Evolutionary conservation across 2,888 invertebrate species (phyloP).

Genomic region (Danaus chrysippus): DNA sequence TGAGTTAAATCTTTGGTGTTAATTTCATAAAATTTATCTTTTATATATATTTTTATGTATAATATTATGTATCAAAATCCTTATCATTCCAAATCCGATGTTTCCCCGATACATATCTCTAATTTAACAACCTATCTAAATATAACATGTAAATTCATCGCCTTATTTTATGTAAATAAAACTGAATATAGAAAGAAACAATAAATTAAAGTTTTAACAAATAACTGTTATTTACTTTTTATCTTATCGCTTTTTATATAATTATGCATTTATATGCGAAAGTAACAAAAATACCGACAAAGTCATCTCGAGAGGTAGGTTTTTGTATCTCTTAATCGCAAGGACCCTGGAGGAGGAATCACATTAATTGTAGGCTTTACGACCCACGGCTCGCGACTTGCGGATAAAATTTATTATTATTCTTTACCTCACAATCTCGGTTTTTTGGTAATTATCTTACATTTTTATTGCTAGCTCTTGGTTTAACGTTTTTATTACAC

Average conservation of each 20-base stretch:
- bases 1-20: no score
- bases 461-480: constrained; percentile 1
- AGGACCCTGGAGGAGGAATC: constrained; percentile 52
- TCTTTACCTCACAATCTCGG: constrained; percentile 7
- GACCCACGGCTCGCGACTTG: constrained; percentile 60
- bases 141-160: no score
- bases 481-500: background rate
- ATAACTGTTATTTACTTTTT: background rate
- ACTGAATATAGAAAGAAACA: no score
- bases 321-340: constrained; percentile 70
- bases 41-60: background rate
- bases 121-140: constrained; percentile 59
- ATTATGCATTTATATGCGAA: constrained; percentile 25
- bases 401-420: constrained; percentile 22
- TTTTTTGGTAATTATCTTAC: constrained; percentile 1
- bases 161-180: constrained; percentile 10
- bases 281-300: constrained; percentile 25
- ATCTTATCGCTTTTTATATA: background rate
- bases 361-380: constrained; percentile 72
- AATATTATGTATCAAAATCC: constrained; percentile 29
- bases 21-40: background rate
- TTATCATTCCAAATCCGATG: constrained; percentile 40
- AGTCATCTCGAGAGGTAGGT: constrained; percentile 51
- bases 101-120: constrained; percentile 47
- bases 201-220: no score